Base-by-base conservation (phyloP, 2,888 invertebrate genomes). In the Timema cristinae region DNA sequence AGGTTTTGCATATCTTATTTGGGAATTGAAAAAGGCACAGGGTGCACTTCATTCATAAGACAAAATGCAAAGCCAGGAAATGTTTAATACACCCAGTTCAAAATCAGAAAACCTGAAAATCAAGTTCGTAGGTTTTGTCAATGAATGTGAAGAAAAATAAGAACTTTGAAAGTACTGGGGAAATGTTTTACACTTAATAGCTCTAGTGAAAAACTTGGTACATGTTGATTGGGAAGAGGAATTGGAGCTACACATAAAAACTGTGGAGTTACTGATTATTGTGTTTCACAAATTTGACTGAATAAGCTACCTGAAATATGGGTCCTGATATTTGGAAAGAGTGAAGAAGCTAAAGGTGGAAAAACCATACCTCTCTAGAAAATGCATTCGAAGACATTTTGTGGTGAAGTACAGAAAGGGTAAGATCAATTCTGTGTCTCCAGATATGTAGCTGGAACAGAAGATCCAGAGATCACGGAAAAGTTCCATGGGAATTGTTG, bases 171-270 rank as follows among this genome's bases (percentile, higher is more conserved):
- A 56, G 1, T 56, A 56, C 56, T 56, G 56, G 56, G 56, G 56
- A 56, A 56, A 56, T 56, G 56, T 49, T 16, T 67, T 67, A 67
- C 50, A 48, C 50, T 49, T 8, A 66, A 66, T 50, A 66, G 66
- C 50, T 11, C 13, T 50, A 50, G 15, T 66, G 66, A 66, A 51
- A 49, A 67, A 48, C 48, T 49, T 15, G 49, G 59, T 32, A 0
- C 59, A 59, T 11, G 59, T 9, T 59, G 59, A 59, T n/a, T 9
- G 13, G 8, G 59, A 59, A 11, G 32, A n/a, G 10, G 5, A 13
- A 13, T n/a, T 13, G n/a, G 5, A 59, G n/a, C 13, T 59, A n/a
- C 15, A 59, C 32, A 1, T 59, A n/a, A 11, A 59, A 0, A 59
- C 9, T 59, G n/a, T n/a, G 4, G 59, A 59, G 59, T 59, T 0